Conservation (phyloP, 2,888 invertebrate genomes). For the Clistopyga incitator region DNA sequence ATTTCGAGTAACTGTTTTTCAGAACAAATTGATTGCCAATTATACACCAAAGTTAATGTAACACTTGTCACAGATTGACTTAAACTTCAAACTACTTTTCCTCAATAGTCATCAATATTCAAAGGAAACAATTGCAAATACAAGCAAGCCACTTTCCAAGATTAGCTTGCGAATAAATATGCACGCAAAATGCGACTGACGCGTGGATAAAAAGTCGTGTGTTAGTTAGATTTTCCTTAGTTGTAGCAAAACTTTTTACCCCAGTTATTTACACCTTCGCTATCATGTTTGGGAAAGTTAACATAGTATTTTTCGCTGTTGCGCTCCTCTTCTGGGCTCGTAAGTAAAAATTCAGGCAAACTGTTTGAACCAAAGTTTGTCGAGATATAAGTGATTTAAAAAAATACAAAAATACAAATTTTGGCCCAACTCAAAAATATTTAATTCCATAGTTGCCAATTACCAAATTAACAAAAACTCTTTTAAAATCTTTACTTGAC, state of each 20-base stretch:
- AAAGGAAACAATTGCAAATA: background rate
- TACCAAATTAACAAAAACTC: no score
- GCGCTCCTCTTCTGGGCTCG: background rate
- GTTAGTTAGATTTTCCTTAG: background rate
- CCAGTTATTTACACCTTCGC: background rate
- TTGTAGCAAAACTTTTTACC: background rate
- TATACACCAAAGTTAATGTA: background rate
- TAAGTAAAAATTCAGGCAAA: background rate
- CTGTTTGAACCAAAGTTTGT: background rate
- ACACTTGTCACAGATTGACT: background rate
- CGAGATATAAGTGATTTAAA: no score
- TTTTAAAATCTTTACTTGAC: no score
- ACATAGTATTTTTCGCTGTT: background rate
- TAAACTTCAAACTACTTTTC: background rate
- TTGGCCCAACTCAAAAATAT: no score
- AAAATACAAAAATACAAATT: no score
- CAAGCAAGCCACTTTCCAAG: background rate
- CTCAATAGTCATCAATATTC: background rate
- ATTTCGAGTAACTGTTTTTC: no score
- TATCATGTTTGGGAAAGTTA: background rate
- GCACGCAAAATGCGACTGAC: background rate
- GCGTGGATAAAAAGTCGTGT: background rate
- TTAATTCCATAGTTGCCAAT: no score
- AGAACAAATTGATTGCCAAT: background rate
- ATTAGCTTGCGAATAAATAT: background rate